phyloP scores from a whole-genome alignment of 2,888 invertebrate genomes.

The Yponomeuta evonymella region DNA sequence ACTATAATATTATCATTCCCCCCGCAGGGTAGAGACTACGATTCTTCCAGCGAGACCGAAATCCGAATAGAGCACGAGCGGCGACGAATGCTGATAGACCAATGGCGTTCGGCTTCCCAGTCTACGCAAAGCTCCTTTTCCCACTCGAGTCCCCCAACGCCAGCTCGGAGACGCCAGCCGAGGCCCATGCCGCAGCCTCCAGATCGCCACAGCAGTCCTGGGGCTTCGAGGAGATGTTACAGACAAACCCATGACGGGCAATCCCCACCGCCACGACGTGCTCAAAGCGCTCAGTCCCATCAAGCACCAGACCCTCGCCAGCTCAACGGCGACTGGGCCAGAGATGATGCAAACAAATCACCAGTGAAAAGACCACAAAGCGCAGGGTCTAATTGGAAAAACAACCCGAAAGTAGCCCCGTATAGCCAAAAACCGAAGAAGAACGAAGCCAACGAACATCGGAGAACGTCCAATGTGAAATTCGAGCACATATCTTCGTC shows the following conservation, averaged over 20 bases:
- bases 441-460: constrained; percentile 51
- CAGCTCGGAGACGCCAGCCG: constrained; percentile 50
- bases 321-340: constrained; percentile 51
- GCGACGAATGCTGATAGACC: constrained; percentile 80
- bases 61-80: constrained; percentile 81
- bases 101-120: constrained; percentile 85
- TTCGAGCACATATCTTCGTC: constrained; percentile 40
- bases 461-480: constrained; percentile 42
- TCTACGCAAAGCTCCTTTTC: constrained; percentile 47
- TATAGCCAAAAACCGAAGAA: constrained; percentile 59
- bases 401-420: constrained; percentile 61
- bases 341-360: constrained; percentile 55
- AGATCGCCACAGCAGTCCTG: constrained; percentile 61
- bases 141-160: constrained; percentile 58
- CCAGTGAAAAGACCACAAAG: constrained; percentile 67
- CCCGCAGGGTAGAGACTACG: constrained; percentile 86
- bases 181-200: constrained; percentile 51
- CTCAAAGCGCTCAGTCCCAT: constrained; percentile 57
- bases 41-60: constrained; percentile 85
- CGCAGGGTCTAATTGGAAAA: constrained; percentile 63
- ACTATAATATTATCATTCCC: constrained; percentile 15
- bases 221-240: constrained; percentile 49
- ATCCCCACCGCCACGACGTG: constrained; percentile 59
- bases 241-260: constrained; percentile 57
- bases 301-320: constrained; percentile 49